Evolutionary conservation across 2,113 vertebrate species (phyloP).

Genomic region (Halichoerus grypus): DNA sequence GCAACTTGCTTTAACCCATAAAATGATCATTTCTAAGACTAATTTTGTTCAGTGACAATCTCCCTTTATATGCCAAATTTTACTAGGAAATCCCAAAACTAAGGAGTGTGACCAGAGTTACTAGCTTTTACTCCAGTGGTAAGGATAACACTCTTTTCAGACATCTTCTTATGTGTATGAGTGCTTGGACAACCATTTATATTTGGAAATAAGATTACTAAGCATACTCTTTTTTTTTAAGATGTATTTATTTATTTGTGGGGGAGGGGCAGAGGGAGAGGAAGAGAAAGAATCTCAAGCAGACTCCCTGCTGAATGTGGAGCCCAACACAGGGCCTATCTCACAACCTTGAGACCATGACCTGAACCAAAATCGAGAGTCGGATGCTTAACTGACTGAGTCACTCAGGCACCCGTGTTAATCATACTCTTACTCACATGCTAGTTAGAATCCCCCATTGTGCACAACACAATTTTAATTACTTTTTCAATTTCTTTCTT

Average conservation of each 20-base stretch:
- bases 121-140: neutral
- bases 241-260: neutral
- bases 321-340: neutral
- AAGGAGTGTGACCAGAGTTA: neutral
- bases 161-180: neutral
- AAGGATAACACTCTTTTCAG: neutral
- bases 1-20: slow-evolving; percentile 42
- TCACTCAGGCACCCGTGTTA: neutral
- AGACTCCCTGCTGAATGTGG: neutral
- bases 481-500: slow-evolving; percentile 47
- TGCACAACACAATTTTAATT: neutral
- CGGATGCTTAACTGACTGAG: neutral
- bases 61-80: neutral
- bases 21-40: neutral
- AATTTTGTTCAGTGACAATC: neutral
- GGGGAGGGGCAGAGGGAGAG: neutral
- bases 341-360: neutral
- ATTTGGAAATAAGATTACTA: slow-evolving; percentile 19
- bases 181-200: neutral
- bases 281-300: neutral
- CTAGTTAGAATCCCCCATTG: neutral
- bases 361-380: neutral
- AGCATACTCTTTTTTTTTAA: neutral
- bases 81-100: neutral
- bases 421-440: neutral